Evolutionary conservation across 2,888 invertebrate species (phyloP).

Genomic region (Pachydiplax longipennis): DNA sequence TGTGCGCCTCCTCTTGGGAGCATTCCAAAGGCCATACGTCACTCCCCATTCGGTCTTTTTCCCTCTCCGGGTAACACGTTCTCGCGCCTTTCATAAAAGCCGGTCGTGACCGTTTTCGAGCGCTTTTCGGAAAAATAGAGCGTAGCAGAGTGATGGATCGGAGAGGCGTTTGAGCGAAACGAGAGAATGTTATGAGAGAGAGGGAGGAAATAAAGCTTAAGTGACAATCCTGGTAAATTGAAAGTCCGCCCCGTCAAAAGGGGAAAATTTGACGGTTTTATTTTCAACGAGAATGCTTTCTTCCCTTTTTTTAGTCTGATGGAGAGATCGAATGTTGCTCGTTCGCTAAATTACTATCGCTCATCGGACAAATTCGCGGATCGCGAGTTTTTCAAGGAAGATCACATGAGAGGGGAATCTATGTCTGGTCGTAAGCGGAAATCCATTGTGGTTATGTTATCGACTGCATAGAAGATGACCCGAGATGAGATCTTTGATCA

Average conservation of each 20-base stretch:
- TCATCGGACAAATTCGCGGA: no score
- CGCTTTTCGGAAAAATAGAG: neutral
- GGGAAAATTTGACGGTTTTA: neutral
- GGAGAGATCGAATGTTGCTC: neutral
- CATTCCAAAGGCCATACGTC: neutral
- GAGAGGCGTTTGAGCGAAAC: neutral
- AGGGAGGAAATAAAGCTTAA: neutral
- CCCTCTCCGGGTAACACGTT: neutral
- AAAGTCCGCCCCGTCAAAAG: neutral
- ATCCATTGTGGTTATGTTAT: no score
- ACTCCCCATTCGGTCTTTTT: neutral
- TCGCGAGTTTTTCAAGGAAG: no score
- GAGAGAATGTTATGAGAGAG: neutral
- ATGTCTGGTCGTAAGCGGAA: no score
- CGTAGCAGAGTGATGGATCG: neutral
- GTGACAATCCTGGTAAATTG: constrained; percentile 1
- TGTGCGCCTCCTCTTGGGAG: neutral
- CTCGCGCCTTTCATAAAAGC: neutral
- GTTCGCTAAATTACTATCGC: no score
- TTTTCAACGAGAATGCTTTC: neutral
- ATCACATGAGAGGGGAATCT: no score
- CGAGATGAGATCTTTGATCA: no score
- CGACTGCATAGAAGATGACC: no score
- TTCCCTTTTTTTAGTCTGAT: neutral
- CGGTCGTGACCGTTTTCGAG: neutral